Conservation (phyloP, 2,888 invertebrate genomes). For the Petrolisthes manimaculis region DNA sequence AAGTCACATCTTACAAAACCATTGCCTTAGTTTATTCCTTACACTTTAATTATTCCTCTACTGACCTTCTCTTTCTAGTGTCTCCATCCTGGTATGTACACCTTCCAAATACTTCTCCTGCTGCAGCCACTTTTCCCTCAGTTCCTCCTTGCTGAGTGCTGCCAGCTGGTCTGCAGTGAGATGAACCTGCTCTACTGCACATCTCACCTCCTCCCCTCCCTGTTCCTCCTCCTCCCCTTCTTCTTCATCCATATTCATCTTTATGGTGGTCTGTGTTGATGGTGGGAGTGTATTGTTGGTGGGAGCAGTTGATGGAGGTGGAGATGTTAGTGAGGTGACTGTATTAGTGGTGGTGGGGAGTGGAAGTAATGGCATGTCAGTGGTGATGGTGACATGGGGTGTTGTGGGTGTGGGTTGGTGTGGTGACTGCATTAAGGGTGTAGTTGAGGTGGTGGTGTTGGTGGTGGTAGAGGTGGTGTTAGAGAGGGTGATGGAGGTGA, state of each 20-base stretch:
- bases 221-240: constrained; percentile 43
- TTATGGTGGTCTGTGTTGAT: background rate
- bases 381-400: constrained; percentile 12
- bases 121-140: constrained; percentile 52
- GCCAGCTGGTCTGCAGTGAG: constrained; percentile 51
- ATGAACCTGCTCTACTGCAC: constrained; percentile 37
- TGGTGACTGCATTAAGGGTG: background rate
- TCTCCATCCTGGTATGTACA: constrained; percentile 49
- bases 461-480: constrained; percentile 23
- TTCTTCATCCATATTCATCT: constrained; percentile 29
- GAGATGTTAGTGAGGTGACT: constrained; percentile 8
- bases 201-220: constrained; percentile 28
- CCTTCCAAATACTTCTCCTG: constrained; percentile 54
- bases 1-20: too few relatives aligned
- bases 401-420: constrained; percentile 5
- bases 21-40: too few relatives aligned
- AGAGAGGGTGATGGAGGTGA: constrained; percentile 16
- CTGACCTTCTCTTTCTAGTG: constrained; percentile 58
- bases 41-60: background rate
- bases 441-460: constrained; percentile 24
- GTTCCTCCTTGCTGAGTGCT: constrained; percentile 38
- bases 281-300: constrained; percentile 9
- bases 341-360: constrained; percentile 23
- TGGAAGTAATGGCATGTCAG: background rate
- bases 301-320: background rate